Evolutionary conservation across 2,888 invertebrate species (phyloP), one percentile per base, ranked within the genome.

Genomic region (Leptothorax acervorum): DNA sequence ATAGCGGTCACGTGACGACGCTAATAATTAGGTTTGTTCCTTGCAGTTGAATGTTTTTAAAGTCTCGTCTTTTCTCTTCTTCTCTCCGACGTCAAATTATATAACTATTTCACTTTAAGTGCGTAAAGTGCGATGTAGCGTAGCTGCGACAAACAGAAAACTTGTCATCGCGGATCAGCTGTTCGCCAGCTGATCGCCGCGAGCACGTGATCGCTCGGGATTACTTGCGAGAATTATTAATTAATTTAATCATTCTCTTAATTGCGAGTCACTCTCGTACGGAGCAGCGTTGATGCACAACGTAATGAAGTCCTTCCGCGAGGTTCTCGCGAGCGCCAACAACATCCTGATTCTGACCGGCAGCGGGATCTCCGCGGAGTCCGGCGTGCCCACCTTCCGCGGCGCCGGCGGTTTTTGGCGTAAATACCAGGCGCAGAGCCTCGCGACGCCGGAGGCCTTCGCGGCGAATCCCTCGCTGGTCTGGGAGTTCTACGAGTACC

Each of bases 401-500:
- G 98, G 98, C 18, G 96, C 97, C 28, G 98, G 97, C 23, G 98
- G 98, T 0, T 96, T 96, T 85, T 98, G 98, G 98, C 96, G 98
- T 90, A 97, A 96, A 90, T 97, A 97, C 94, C 96, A 96, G 88
- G 96, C 97, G 0, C 95, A 96, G 60, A 95, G 96, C 87, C 94
- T 97, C 68, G 97, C 97, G 0, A 97, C 97, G 18, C 97, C 97
- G 39, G 95, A 96, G 91, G 97, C 98, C 0, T 98, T 98, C 93
- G 94, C 94, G 79, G 95, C 95, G 5, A 96, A 97, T 92, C 98
- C 98, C 0, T 97, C 97, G 42, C 95, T 98, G 45, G 98, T 98
- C 45, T 98, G 98, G 98, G 98, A 98, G 94, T 98, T 98, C 95
- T 98, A 98, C 93, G 98, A 98, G 92, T 98, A 98, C 92, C 96